These are phyloP conservation scores for Thomomys bottae DNA, from an alignment of 2,113 vertebrate species.

Conservation along the genomic window DNA sequence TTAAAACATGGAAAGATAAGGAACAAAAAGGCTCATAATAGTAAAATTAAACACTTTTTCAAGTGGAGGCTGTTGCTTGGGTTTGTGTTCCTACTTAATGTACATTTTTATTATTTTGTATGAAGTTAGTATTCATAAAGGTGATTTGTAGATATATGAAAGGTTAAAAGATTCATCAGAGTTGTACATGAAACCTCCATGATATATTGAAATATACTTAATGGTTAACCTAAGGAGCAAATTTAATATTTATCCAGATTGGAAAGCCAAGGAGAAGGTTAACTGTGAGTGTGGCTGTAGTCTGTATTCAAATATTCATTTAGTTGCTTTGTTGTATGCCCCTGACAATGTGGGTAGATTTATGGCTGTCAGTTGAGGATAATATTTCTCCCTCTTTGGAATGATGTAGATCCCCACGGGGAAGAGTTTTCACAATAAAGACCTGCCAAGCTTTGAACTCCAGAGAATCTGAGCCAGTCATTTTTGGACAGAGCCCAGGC, in stretches of 20 bases:
- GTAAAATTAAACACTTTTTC: constrained; percentile 61
- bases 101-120: constrained; percentile 48
- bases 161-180: constrained; percentile 46
- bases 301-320: constrained; percentile 41
- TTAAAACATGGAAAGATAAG: constrained; percentile 37
- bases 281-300: constrained; percentile 10
- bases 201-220: constrained; percentile 37
- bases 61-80: constrained; percentile 24
- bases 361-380: neutral
- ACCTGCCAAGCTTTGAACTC: neutral
- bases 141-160: constrained; percentile 62
- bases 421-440: constrained; percentile 22
- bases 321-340: neutral
- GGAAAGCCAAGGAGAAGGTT: constrained; percentile 47
- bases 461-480: constrained; percentile 21
- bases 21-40: constrained; percentile 28
- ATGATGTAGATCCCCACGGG: constrained; percentile 2
- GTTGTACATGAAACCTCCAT: neutral
- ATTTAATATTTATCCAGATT: constrained; percentile 53
- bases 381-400: neutral
- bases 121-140: constrained; percentile 57
- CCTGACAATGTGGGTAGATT: neutral
- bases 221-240: constrained; percentile 14
- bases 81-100: constrained; percentile 54
- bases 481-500: constrained; percentile 23